These are phyloP conservation scores for Diachasmimorpha longicaudata DNA, from an alignment of 1,140 invertebrate genomes.

Conservation along the genomic window DNA sequence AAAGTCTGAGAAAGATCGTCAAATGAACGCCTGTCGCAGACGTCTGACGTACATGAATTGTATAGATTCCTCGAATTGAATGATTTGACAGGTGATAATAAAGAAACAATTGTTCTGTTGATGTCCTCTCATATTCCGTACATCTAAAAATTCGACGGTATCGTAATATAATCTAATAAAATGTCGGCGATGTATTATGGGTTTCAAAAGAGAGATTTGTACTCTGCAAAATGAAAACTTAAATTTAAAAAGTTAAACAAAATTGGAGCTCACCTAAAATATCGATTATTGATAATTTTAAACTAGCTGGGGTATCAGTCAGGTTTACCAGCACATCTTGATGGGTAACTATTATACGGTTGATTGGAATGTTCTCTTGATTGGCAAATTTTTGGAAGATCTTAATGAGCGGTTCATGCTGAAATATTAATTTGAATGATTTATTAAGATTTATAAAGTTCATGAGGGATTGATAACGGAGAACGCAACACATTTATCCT, in stretches of 20 bases:
- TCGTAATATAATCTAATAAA: not conserved
- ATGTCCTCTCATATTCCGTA: not conserved
- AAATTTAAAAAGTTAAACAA: too few species aligned
- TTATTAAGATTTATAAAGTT: not conserved
- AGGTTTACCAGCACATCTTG: conserved; percentile 41
- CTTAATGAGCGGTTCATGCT: conserved; percentile 49
- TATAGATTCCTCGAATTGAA: not conserved
- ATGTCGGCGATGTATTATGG: too few species aligned
- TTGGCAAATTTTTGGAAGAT: conserved; percentile 53
- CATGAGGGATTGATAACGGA: too few species aligned
- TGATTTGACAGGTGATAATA: conserved; percentile 4
- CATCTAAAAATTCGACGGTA: not conserved
- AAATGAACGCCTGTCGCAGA: not conserved
- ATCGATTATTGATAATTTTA: conserved; percentile 51
- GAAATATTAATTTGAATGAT: not conserved
- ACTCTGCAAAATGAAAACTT: too few species aligned
- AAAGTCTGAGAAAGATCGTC: not conserved
- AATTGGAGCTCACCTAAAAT: conserved; percentile 47
- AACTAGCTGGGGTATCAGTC: conserved; percentile 48
- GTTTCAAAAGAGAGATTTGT: too few species aligned
- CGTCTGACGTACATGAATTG: not conserved
- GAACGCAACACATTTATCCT: not conserved
- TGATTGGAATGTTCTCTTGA: conserved; percentile 45
- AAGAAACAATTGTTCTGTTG: not conserved
- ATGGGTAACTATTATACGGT: conserved; percentile 48